Conservation (phyloP, 2,797 vertebrate genomes). For the Chelon labrosus region DNA sequence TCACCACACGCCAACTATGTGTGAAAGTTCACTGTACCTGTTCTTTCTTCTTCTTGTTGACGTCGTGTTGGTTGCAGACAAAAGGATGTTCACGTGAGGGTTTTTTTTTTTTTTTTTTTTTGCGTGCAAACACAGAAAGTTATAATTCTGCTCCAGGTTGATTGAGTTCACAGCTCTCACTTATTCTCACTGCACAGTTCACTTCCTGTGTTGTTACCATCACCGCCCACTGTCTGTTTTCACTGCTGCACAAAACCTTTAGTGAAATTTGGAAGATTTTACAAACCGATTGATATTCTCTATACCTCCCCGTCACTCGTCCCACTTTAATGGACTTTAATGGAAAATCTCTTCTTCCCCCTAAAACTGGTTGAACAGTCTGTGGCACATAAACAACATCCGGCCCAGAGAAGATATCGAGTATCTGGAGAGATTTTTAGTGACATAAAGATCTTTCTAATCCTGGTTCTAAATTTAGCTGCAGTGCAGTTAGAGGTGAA, state of each 20-base stretch:
- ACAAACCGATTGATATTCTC: not conserved
- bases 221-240: slow-evolving; percentile 43
- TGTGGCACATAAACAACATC: not conserved
- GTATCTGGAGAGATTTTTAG: slow-evolving; percentile 1
- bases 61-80: not conserved
- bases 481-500: not conserved
- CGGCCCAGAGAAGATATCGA: not conserved
- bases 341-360: not conserved
- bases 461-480: slow-evolving; percentile 34
- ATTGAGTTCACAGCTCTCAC: slow-evolving; percentile 20
- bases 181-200: slow-evolving; percentile 24
- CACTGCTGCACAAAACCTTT: slow-evolving; percentile 16
- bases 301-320: too few relatives aligned
- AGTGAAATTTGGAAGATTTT: slow-evolving; percentile 5
- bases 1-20: not conserved
- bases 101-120: not conserved
- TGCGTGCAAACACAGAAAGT: not conserved
- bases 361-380: not conserved
- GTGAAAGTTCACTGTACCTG: slow-evolving; percentile 2
- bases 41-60: slow-evolving; percentile 3
- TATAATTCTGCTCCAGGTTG: slow-evolving; percentile 12
- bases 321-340: not conserved
- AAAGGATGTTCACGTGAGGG: not conserved
- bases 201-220: slow-evolving; percentile 57
- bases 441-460: slow-evolving; percentile 12